A percentile compares a stretch with the other conserved stretches of the same genome.
phyloP scores from a whole-genome alignment of 2,113 vertebrate species.

The Antennarius striatus region DNA sequence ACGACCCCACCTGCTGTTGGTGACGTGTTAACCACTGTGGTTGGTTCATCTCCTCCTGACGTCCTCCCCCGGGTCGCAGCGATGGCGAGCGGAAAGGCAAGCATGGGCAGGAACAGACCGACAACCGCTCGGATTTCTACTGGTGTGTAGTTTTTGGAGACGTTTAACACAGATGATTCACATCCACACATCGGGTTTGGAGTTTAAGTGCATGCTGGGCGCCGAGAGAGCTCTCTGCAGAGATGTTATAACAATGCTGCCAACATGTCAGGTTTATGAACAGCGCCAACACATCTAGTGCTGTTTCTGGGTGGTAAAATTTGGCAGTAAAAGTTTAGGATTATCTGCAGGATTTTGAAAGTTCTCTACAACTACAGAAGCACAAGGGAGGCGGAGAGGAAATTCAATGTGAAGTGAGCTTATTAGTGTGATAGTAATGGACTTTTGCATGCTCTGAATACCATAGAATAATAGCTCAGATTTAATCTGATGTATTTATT shows the following conservation, averaged over 20 bases:
- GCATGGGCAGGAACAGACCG: no score
- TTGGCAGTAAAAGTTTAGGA: constrained; percentile 7
- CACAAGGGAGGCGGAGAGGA: no score
- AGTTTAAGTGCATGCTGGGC: constrained; percentile 41
- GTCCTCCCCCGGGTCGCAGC: no score
- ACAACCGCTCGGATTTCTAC: no score
- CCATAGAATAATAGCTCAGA: constrained; percentile 36
- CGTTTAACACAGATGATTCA: constrained; percentile 53
- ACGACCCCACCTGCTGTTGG: no score
- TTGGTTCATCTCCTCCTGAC: no score
- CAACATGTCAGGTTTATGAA: constrained; percentile 29
- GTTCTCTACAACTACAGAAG: not conserved
- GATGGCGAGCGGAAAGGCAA: no score
- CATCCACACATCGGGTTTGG: constrained; percentile 27
- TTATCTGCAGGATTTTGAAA: not conserved
- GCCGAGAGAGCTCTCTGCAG: constrained; percentile 44
- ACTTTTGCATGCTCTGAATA: constrained; percentile 44
- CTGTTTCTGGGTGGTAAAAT: constrained; percentile 4
- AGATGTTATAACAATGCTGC: constrained; percentile 10
- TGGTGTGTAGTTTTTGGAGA: constrained; percentile 43
- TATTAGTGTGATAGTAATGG: constrained; percentile 36
- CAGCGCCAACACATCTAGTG: constrained; percentile 22
- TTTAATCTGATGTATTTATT: constrained; percentile 30
- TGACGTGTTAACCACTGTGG: no score
- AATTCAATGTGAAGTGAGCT: constrained; percentile 30